Evolutionary conservation across 2,113 vertebrate genomes (phyloP).

Genomic region (Gavia stellata): DNA sequence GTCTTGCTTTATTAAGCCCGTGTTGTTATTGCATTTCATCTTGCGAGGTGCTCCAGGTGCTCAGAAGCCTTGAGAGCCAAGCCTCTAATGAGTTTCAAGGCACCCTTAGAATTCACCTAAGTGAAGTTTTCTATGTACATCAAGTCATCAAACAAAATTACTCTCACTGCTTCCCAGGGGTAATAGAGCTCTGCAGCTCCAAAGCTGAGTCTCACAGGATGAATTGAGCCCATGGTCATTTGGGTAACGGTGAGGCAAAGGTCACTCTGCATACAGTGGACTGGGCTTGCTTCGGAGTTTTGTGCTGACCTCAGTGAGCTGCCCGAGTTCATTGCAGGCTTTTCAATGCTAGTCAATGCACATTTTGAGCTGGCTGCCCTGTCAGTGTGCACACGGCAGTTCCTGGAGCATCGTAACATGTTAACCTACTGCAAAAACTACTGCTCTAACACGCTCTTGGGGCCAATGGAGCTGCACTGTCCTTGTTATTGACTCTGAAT

Average conservation of each 20-base stretch:
- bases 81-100: neutral
- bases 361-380: rapidly evolving
- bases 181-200: neutral
- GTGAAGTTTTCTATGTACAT: neutral
- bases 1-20: neutral
- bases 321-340: neutral
- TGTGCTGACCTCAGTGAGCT: neutral
- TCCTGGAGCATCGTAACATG: neutral
- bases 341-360: neutral
- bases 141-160: neutral
- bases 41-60: neutral
- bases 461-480: neutral
- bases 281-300: neutral
- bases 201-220: neutral
- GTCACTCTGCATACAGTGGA: too few relatives aligned
- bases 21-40: neutral
- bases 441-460: neutral
- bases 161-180: neutral
- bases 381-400: neutral
- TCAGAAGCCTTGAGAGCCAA: neutral
- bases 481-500: neutral
- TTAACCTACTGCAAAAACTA: neutral
- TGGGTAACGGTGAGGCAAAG: neutral
- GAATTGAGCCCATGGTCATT: rapidly evolving
- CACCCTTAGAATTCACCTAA: neutral